Conservation (phyloP, 2,888 invertebrate species). For the Dasysyrphus tricinctus region DNA sequence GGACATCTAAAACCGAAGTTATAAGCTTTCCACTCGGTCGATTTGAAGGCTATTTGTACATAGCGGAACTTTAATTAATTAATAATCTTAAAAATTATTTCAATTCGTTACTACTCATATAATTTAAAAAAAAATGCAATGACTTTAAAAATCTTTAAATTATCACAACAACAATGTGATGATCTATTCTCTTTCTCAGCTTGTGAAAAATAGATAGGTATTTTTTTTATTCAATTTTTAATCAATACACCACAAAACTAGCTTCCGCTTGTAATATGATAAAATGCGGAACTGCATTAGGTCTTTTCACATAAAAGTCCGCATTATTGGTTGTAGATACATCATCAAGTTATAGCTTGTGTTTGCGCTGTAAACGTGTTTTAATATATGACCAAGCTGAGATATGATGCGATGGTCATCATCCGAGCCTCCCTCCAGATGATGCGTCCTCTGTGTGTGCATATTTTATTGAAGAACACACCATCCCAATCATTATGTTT, state of each 20-base stretch:
- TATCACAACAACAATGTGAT: too few species aligned
- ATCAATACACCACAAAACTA: conserved; percentile 7
- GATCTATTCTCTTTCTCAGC: too few species aligned
- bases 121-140: too few species aligned
- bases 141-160: too few species aligned
- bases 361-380: conserved; percentile 44
- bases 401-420: conserved; percentile 50
- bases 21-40: too few species aligned
- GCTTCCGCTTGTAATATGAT: conserved; percentile 15
- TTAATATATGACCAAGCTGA: conserved; percentile 56
- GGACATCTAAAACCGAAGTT: too few species aligned
- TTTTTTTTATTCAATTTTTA: not conserved
- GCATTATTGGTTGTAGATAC: conserved; percentile 36
- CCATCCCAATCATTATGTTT: conserved; percentile 46
- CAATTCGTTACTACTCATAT: too few species aligned
- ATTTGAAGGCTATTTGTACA: too few species aligned
- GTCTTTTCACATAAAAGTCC: conserved; percentile 11
- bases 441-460: conserved; percentile 45
- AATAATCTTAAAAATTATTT: too few species aligned
- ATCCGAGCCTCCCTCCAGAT: conserved; percentile 38
- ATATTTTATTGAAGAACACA: conserved; percentile 53
- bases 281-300: not conserved
- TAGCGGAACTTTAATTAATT: too few species aligned
- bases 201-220: too few species aligned
- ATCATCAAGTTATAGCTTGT: conserved; percentile 26